These are phyloP conservation scores for Cladopsammia gracilis DNA, from an alignment of 64 coral and sea anemone genomes.

Conservation along the genomic window DNA sequence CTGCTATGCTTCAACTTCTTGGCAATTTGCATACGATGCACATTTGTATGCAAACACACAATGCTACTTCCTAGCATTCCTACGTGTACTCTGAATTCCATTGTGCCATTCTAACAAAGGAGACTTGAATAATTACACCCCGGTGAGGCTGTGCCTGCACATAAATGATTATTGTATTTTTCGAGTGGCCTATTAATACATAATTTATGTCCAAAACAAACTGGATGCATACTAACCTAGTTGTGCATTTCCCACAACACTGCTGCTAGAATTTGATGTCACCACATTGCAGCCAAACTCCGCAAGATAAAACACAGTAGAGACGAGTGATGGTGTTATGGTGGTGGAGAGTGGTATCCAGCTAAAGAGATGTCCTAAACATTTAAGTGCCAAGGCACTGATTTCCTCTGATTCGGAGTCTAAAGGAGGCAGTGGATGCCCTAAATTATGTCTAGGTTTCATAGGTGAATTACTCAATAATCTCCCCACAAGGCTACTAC, in stretches of 20 bases:
- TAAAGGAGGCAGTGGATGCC: constrained; percentile 88
- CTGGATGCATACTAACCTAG: constrained; percentile 72
- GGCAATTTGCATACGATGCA: no score
- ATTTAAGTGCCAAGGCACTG: constrained; percentile 79
- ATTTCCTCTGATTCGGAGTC: constrained; percentile 96
- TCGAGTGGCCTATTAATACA: no score
- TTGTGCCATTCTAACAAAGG: no score
- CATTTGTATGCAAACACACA: no score
- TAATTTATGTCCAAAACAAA: no score
- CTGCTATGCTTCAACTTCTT: no score
- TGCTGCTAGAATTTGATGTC: constrained; percentile 63
- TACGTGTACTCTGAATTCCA: no score
- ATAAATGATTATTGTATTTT: no score
- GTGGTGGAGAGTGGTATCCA: constrained; percentile 96
- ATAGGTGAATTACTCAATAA: constrained; percentile 83
- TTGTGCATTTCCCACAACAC: constrained; percentile 73
- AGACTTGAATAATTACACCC: no score
- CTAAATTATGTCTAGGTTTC: constrained; percentile 90
- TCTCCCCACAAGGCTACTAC: constrained; percentile 80
- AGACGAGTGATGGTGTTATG: constrained; percentile 87
- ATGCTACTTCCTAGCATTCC: no score
- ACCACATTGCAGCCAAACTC: constrained; percentile 98
- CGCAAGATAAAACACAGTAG: constrained; percentile 98
- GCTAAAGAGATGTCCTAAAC: constrained; percentile 91
- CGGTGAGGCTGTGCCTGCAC: no score